phyloP scores from a whole-genome alignment of 2,888 invertebrate genomes.

The Autographa pulchrina region DNA sequence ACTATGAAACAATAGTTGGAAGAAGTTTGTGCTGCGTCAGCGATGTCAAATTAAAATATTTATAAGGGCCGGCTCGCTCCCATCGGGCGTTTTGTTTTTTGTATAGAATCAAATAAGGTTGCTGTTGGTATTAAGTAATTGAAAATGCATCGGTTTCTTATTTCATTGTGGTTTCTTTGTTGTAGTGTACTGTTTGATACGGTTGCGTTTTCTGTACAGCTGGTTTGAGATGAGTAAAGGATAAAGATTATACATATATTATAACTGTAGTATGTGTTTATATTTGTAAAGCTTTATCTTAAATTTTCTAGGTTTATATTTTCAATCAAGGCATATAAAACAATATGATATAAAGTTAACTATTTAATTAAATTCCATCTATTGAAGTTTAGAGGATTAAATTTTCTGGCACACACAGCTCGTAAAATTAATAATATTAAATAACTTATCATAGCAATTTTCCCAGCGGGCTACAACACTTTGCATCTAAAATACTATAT shows the following conservation, averaged over 20 bases:
- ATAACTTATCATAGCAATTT: constrained; percentile 31
- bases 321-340: background rate
- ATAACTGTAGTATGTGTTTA: background rate
- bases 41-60: constrained; percentile 77
- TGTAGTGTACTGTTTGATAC: background rate
- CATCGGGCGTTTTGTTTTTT: constrained; percentile 50
- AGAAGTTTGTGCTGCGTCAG: constrained; percentile 70
- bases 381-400: background rate
- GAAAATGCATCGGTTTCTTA: constrained; percentile 40
- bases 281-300: background rate
- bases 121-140: constrained; percentile 46
- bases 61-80: constrained; percentile 65
- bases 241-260: background rate
- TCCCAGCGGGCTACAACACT: constrained; percentile 40
- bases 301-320: background rate
- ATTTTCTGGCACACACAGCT: constrained; percentile 14
- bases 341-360: background rate
- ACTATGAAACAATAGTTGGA: constrained; percentile 54
- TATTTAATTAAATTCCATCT: background rate
- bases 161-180: constrained; percentile 26
- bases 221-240: constrained; percentile 15
- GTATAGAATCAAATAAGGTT: constrained; percentile 43
- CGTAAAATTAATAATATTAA: constrained; percentile 29
- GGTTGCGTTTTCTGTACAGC: constrained; percentile 17
- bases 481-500: constrained; percentile 33